A percentile compares a stretch with the other conserved stretches of the same genome.
Conservation (phyloP, 2,888 invertebrate species). For the Carterocephalus palaemon region DNA sequence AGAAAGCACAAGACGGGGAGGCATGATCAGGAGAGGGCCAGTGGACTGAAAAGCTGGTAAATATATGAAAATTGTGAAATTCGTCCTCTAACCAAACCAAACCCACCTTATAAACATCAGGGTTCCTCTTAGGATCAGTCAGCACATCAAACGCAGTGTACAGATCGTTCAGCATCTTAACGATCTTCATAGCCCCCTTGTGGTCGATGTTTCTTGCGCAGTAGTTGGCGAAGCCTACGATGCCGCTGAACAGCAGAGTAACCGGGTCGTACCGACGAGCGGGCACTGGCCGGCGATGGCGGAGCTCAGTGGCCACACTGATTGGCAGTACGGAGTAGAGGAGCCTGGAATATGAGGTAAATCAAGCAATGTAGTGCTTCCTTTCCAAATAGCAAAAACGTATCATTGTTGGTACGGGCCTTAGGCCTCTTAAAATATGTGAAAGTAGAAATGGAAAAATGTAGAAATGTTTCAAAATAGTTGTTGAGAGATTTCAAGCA, state of each 20-base stretch:
- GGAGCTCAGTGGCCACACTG: slow-evolving; percentile 95
- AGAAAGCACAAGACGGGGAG: too few relatives aligned
- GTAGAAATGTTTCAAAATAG: too few relatives aligned
- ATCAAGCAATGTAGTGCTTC: too few relatives aligned
- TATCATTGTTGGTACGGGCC: too few relatives aligned
- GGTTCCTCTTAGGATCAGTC: slow-evolving; percentile 94
- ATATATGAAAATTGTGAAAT: too few relatives aligned
- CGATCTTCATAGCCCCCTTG: slow-evolving; percentile 96
- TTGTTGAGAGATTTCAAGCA: too few relatives aligned
- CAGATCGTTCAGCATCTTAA: slow-evolving; percentile 93
- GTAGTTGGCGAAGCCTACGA: slow-evolving; percentile 93
- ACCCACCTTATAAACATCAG: slow-evolving; percentile 94
- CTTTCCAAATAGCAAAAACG: too few relatives aligned
- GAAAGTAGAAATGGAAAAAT: too few relatives aligned
- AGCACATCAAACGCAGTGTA: slow-evolving; percentile 96
- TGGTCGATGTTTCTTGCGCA: slow-evolving; percentile 95
- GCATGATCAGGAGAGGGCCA: too few relatives aligned
- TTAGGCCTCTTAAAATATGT: too few relatives aligned
- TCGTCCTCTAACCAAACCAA: too few relatives aligned
- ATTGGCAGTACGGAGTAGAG: slow-evolving; percentile 96
- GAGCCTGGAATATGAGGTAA: slow-evolving; percentile 77
- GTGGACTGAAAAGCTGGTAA: too few relatives aligned
- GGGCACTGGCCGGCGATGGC: slow-evolving; percentile 94
- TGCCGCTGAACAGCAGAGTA: slow-evolving; percentile 94
- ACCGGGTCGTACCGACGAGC: slow-evolving; percentile 93